phyloP scores from a whole-genome alignment of 2,888 invertebrate genomes.

The Villa cingulata region DNA sequence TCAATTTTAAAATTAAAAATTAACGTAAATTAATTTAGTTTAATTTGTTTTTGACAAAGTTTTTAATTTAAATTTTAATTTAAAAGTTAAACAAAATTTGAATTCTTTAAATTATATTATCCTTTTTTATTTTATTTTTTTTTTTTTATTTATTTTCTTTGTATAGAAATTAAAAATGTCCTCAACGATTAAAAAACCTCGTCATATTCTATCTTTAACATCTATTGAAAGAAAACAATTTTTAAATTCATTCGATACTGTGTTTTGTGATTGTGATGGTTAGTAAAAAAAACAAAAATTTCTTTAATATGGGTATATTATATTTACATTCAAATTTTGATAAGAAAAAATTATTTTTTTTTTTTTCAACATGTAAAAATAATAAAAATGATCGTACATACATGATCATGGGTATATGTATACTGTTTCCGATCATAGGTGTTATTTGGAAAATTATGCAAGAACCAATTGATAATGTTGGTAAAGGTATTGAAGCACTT shows the following conservation, averaged over 20 bases:
- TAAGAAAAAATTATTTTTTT: not conserved
- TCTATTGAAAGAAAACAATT: constrained; percentile 25
- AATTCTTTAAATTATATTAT: too few species aligned
- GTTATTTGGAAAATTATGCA: constrained; percentile 36
- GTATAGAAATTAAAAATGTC: not conserved
- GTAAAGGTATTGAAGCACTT: constrained; percentile 30
- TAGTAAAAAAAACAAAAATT: too few species aligned
- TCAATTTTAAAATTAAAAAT: too few species aligned
- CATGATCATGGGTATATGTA: not conserved
- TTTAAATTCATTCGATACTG: constrained; percentile 40
- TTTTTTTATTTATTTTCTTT: too few species aligned
- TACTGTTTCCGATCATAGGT: constrained; percentile 26
- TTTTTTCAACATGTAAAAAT: not conserved
- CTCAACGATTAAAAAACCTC: not conserved
- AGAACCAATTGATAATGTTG: constrained; percentile 31
- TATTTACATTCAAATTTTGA: too few species aligned
- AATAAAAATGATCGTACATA: too few species aligned
- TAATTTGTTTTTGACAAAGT: too few species aligned
- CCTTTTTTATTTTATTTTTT: not conserved
- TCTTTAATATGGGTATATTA: not conserved
- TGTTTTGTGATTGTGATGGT: constrained; percentile 50
- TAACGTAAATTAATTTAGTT: too few species aligned
- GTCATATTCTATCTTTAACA: constrained; percentile 11
- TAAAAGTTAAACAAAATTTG: too few species aligned
- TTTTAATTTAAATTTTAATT: too few species aligned